phyloP scores from a whole-genome alignment of 2,113 vertebrate genomes.

The Gymnogyps californianus region DNA sequence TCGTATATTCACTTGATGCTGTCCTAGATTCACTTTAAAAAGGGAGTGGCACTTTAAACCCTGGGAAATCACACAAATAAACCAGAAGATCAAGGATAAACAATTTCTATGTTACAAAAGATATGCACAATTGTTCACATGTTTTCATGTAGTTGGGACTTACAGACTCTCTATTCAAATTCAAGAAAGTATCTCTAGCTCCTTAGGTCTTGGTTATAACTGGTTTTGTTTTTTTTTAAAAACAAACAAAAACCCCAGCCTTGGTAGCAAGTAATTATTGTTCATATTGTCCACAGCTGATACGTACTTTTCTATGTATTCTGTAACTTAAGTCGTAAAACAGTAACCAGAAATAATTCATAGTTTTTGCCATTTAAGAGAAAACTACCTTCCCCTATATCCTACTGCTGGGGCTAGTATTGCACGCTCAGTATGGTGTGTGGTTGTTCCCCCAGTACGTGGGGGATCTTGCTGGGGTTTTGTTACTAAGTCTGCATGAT shows the following conservation, averaged over 20 bases:
- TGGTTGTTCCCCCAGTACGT: fast-evolving
- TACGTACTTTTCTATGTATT: neutral
- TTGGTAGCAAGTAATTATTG: neutral
- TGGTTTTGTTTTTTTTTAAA: neutral
- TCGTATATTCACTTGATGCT: neutral
- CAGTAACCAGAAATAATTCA: neutral
- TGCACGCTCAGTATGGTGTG: fast-evolving
- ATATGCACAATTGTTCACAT: fast-evolving
- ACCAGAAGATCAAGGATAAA: neutral
- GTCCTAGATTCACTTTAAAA: neutral
- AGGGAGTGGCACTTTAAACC: neutral
- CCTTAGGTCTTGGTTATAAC: neutral
- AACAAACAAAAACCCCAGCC: neutral
- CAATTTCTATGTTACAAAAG: neutral
- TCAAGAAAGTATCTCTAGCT: neutral
- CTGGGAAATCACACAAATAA: neutral
- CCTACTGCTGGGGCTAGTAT: neutral
- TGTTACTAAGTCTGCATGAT: neutral
- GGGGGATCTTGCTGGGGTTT: neutral
- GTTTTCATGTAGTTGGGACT: neutral
- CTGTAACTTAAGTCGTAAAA: neutral
- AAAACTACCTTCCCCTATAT: neutral
- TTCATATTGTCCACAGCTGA: neutral
- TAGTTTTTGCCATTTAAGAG: neutral
- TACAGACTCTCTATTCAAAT: neutral